Evolutionary conservation across 2,888 invertebrate genomes (phyloP), one percentile per base, ranked within the genome.

Genomic region (Invenusta paracnida): DNA sequence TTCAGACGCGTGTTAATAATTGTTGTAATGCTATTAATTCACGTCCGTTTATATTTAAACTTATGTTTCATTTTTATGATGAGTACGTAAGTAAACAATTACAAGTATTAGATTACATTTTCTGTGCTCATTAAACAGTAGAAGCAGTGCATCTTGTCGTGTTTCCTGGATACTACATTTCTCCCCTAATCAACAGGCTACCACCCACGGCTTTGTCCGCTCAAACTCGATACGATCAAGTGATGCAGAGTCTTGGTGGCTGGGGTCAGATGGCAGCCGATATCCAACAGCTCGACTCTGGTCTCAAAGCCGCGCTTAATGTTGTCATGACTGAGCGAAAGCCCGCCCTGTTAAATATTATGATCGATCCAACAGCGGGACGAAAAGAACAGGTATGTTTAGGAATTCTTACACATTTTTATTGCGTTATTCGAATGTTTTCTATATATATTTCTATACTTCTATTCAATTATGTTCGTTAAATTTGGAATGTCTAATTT

Each of bases 321-420:
- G 91, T 94, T 31, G 48, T 48, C 11, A 5, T 48, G 17, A 48
- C 48, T 11, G 94, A 92, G 0, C 94, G 95, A 91, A 93, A 94
- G 87, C 96, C 97, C 0, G 94, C 94, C 87, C 94, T 98, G 88
- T 95, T 98, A 88, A 98, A 98, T 91, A 94, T 97, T 29, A 94
- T 95, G 89, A 98, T 98, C 85, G 94, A 94, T 91, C 95, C 97
- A 0, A 93, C 94, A 87, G 95, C 97, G 17, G 95, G 95, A 90
- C 94, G 97, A 88, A 97, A 97, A 92, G 94, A 95, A 67, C 98
- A 98, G 92, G 91, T 91, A 88, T 30, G 29, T n/a, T n/a, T n/a
- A n/a, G n/a, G n/a, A n/a, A n/a, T n/a, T n/a, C n/a, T n/a, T n/a
- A n/a, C n/a, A n/a, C n/a, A n/a, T n/a, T n/a, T n/a, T n/a, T n/a